These are phyloP conservation scores for Coelopa frigida DNA, from an alignment of 1,140 invertebrate genomes.

Conservation along the genomic window DNA sequence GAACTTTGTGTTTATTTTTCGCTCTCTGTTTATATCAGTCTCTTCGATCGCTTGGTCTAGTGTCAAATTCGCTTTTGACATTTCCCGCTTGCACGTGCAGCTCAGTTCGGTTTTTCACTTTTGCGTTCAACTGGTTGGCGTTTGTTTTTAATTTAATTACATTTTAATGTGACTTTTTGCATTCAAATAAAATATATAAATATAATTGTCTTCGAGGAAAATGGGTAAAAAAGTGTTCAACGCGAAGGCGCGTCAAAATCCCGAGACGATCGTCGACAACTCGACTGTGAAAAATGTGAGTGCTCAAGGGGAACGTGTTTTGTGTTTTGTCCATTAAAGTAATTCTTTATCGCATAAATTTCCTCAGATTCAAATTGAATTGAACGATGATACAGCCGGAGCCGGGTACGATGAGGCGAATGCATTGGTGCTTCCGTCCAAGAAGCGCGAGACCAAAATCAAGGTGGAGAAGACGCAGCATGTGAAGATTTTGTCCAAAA, in stretches of 20 bases:
- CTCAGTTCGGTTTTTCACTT: too few relatives aligned
- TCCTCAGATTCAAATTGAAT: constrained; percentile 3
- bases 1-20: too few relatives aligned
- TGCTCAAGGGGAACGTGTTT: background rate
- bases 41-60: too few relatives aligned
- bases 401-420: constrained; percentile 66
- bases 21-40: too few relatives aligned
- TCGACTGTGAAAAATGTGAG: constrained; percentile 60
- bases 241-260: constrained; percentile 64
- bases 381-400: constrained; percentile 34
- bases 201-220: too few relatives aligned
- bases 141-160: too few relatives aligned
- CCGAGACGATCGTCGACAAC: constrained; percentile 63
- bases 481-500: constrained; percentile 71
- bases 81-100: too few relatives aligned
- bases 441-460: constrained; percentile 71
- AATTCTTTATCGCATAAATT: constrained; percentile 3
- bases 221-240: constrained; percentile 67
- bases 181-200: too few relatives aligned
- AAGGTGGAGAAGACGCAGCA: constrained; percentile 48
- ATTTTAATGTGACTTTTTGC: too few relatives aligned
- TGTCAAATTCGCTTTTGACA: too few relatives aligned
- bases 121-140: too few relatives aligned
- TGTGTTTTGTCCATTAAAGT: background rate
- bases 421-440: constrained; percentile 68